Evolutionary conservation across 1,140 invertebrate species (phyloP), one percentile per base, ranked within the genome.

Genomic region (Tetragonula clypearis): DNA sequence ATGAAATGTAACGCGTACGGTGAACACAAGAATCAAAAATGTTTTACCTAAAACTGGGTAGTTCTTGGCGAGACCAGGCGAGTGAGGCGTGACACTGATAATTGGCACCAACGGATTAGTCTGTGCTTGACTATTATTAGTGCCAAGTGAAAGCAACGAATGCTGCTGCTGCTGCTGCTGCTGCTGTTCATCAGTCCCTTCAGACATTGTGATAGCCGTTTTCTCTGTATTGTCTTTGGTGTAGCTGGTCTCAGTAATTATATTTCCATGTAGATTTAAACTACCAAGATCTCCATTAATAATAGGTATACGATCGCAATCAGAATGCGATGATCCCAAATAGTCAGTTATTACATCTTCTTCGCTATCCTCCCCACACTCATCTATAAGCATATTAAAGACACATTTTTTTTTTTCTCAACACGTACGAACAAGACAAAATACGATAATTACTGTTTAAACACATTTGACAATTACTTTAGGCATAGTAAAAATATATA

Each of bases 11-110:
- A 85, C 26, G 53, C 53, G 30, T 74, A 5, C 21, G 19, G 30
- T 53, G 35, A 53, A 53, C 49, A 53, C 0, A 85, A 77, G 9
- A 84, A 68, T 68, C 11, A 80, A 84, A 66, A 15, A 69, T 53
- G 71, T 62, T 94, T 30, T 94, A 96, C 95, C 95, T 66, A 97
- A 92, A 58, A 96, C 95, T n/a, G 96, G 95, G 92, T 96, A 97
- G 86, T 96, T 95, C 86, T 96, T 96, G 68, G 95, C 95, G 71
- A 93, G 85, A 82, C 95, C 94, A 49, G 97, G 97, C 78, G 97
- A 98, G 93, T 98, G 97, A 8, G 97, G 97, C 56, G 97, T 98
- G 71, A 98, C 97, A 94, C 97, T 98, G 90, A 98, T 98, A 75
- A 96, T 98, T 84, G 97, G 97, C 90, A 98, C 97, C 66, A 96